Evolutionary conservation across 2,888 invertebrate species (phyloP).

Genomic region (Andrena praecox): DNA sequence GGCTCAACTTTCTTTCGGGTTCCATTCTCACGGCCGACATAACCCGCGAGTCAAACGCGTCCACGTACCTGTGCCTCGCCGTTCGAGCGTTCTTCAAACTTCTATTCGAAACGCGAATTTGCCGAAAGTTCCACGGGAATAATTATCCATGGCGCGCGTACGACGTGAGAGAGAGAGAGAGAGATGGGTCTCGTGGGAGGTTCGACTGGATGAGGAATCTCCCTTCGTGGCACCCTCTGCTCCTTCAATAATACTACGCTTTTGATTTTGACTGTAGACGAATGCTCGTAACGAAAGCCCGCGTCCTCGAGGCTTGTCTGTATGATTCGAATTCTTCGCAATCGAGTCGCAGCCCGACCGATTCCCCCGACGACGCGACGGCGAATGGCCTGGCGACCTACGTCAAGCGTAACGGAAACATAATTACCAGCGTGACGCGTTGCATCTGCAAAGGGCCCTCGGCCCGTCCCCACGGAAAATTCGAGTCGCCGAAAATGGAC

Average conservation of each 20-base stretch:
- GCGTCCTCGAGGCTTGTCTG: no score
- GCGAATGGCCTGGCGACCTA: background rate
- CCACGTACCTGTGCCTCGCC: background rate
- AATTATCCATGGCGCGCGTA: conserved; percentile 26
- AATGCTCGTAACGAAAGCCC: no score
- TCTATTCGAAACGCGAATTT: conserved; percentile 29
- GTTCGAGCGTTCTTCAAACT: conserved; percentile 20
- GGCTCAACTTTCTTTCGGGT: conserved; percentile 26
- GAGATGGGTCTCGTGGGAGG: background rate
- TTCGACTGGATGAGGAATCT: background rate
- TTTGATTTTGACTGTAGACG: background rate
- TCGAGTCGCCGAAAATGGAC: conserved; percentile 55
- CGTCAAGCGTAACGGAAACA: conserved; percentile 25
- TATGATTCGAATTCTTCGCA: background rate
- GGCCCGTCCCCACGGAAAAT: conserved; percentile 51
- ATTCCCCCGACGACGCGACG: background rate
- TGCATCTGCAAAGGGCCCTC: background rate
- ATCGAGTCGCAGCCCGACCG: background rate
- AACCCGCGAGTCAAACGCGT: background rate
- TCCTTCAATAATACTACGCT: background rate
- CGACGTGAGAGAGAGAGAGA: background rate
- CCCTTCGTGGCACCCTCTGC: background rate
- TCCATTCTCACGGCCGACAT: background rate
- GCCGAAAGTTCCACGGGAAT: conserved; percentile 43
- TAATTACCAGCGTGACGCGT: conserved; percentile 36